Base-by-base conservation (phyloP, 2,888 invertebrate genomes). In the Tupiocoris notatus region DNA sequence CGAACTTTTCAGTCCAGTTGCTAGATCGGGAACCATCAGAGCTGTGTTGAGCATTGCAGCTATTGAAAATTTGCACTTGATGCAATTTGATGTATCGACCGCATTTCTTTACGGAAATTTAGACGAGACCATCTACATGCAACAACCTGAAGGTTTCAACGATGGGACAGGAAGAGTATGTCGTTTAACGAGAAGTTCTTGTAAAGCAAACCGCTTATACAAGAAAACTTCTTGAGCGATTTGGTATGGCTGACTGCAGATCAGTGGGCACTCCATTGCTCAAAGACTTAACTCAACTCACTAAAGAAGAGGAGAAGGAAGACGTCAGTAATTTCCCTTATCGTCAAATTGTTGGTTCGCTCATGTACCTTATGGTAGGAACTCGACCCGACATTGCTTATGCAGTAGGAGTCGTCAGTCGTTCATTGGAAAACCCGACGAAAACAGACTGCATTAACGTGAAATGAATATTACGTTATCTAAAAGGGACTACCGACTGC, bases 391-490 rank as follows among this genome's bases (percentile, higher is more conserved):
- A 78, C 58, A 76, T 78, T 20, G 20, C 22, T 17, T 78, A 57
- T 71, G 77, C 78, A 16, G 76, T 78, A 18, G 18, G 71, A n/a
- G 20, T 24, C 9, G 23, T 76, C 22, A 56, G 56, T 24, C 59
- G 63, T 39, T 7, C 20, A 16, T 16, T 59, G 56, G 70, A 68
- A 21, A 68, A 70, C 0, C 71, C 71, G n/a, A n/a, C 21, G 20
- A 9, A 57, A 22, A 16, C 16, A 6, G 6, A 78, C 23, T 39
- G 39, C 22, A 23, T 7, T 24, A 16, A 16, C 17, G 77, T 74
- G 12, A 78, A 78, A 59, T 24, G 74, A n/a, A 65, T 78, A 17
- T 66, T 78, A 1, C 39, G 64, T 25, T 78, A 77, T 78, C 66
- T 78, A 12, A 25, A 75, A 22, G 78, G 78, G 12, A 78, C 78